These are phyloP conservation scores for Tetragnatha montana DNA, from an alignment of 2,888 invertebrate species.

Conservation along the genomic window DNA sequence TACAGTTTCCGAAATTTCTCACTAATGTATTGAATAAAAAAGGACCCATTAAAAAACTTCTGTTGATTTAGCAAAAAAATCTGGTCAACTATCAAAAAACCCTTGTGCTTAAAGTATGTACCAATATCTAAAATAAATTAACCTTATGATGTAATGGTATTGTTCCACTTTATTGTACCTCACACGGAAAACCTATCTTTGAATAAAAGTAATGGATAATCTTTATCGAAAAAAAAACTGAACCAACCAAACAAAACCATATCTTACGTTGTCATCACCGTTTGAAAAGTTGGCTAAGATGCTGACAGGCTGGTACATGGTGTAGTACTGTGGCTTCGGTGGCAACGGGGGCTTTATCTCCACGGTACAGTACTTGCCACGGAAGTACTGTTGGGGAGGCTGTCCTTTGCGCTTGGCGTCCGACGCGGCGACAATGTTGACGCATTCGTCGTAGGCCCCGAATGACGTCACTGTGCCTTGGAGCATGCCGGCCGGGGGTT, in stretches of 20 bases:
- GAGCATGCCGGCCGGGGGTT: constrained; percentile 70
- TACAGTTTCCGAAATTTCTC: too few relatives aligned
- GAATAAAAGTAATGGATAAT: neutral
- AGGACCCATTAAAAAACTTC: too few relatives aligned
- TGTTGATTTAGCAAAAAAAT: too few relatives aligned
- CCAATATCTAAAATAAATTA: too few relatives aligned
- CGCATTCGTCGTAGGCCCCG: constrained; percentile 70
- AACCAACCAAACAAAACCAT: neutral
- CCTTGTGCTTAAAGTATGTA: too few relatives aligned
- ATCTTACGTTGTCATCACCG: constrained; percentile 65
- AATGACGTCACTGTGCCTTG: constrained; percentile 69
- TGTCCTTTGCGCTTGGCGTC: constrained; percentile 51
- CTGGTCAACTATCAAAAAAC: too few relatives aligned
- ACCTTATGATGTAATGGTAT: too few relatives aligned
- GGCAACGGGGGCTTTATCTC: constrained; percentile 69
- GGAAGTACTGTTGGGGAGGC: constrained; percentile 59
- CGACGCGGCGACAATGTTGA: constrained; percentile 63
- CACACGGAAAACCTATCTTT: too few relatives aligned
- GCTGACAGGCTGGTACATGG: constrained; percentile 66
- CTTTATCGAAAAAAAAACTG: neutral
- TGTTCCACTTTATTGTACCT: too few relatives aligned
- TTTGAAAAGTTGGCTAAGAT: constrained; percentile 66
- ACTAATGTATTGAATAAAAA: too few relatives aligned
- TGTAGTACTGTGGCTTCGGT: constrained; percentile 69
- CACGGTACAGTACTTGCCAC: constrained; percentile 71